phyloP scores from a whole-genome alignment of 2,113 vertebrate species.

The Oenanthe melanoleuca region DNA sequence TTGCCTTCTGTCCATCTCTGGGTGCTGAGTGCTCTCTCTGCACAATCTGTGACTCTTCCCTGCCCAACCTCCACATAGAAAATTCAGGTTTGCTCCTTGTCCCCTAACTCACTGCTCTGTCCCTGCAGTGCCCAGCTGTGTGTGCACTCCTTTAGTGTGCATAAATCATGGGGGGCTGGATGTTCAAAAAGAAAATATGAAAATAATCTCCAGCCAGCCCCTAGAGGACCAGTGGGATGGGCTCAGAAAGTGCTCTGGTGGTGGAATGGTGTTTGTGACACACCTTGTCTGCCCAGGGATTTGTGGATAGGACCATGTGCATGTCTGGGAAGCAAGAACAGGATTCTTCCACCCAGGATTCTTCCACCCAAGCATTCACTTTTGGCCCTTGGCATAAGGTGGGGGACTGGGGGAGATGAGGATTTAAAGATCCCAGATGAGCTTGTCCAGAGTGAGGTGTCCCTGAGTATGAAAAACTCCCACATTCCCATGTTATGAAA shows the following conservation, averaged over 20 bases:
- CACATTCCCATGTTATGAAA: too few species aligned
- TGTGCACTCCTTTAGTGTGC: neutral
- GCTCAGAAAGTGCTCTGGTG: neutral
- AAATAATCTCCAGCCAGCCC: neutral
- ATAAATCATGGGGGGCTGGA: accelerated
- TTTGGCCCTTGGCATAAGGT: neutral
- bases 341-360: neutral
- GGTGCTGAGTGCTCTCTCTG: neutral
- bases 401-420: neutral
- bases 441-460: neutral
- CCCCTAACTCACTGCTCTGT: accelerated
- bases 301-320: neutral
- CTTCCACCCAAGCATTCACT: neutral
- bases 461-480: neutral
- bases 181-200: neutral
- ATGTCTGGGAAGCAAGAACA: neutral
- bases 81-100: neutral
- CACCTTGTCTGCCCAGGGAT: neutral
- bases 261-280: neutral
- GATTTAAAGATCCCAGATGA: neutral
- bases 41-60: neutral
- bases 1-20: neutral
- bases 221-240: neutral
- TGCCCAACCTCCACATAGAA: accelerated
- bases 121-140: too few species aligned